Evolutionary conservation across 2,113 vertebrate genomes (phyloP), one percentile per base, ranked within the genome.

Genomic region (Osmerus mordax): DNA sequence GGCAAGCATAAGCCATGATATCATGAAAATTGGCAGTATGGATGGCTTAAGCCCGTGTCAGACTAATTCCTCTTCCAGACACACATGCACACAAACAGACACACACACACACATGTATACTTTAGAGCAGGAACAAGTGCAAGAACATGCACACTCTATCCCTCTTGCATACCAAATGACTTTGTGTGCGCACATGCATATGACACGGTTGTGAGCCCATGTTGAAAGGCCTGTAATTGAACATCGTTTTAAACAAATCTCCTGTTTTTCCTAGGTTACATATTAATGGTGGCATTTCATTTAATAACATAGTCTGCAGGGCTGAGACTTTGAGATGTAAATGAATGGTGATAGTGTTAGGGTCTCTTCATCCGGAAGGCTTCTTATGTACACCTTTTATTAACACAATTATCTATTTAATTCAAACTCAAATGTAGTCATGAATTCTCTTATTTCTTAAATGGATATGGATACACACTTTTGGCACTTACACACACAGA

Each of bases 1-100:
- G 90, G 86, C 85, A 87, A 81, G 85, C 83, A 59, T 91, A 91
- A 90, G 80, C 86, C 81, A 72, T 87, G 87, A 91, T 90, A 88
- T 84, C 84, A 78, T 88, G 85, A 86, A 90, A 92, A 91, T 86
- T 89, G 88, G 86, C 90, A 91, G 87, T 77, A 64, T 85, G 84
- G 81, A 87, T 83, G 84, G 85, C 86, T 89, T 91, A 92, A 91
- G 86, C 86, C 65, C 81, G 84, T 89, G 61, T 91, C 91, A 92
- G 90, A 86, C 84, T 90, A 91, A 91, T 91, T 87, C 86, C 84
- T 69, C 84, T 81, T 74, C 74, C 80, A 87, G 85, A 79, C 68
- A 77, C 79, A 89, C 84, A 86, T 64, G 25, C 82, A 84, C 71
- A 76, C 66, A 82, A 77, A 73, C 56, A 64, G 51, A 67, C 41